Conservation (phyloP, 1,140 invertebrate species). For the Aphis craccivora region DNA sequence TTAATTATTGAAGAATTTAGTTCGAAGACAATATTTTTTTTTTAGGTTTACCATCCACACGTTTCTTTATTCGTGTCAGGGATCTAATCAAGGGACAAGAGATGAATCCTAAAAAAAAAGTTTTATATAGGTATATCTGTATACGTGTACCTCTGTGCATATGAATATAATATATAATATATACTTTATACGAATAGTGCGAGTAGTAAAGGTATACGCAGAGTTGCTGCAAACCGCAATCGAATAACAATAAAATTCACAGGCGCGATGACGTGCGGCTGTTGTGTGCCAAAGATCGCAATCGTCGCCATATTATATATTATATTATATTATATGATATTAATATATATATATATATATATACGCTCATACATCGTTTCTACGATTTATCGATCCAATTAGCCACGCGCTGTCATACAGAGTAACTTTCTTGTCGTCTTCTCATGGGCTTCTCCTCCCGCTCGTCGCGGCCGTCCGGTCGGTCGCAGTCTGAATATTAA, state of each 20-base stretch:
- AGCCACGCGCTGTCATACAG: constrained; percentile 34
- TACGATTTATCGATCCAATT: constrained; percentile 57
- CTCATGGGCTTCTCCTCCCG: constrained; percentile 1
- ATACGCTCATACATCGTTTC: neutral
- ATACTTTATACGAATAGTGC: neutral
- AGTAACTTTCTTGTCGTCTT: constrained; percentile 36
- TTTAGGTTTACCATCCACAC: neutral
- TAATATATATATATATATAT: too few relatives aligned
- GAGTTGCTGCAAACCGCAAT: neutral
- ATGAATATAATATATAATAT: neutral
- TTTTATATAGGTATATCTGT: too few relatives aligned
- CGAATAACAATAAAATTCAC: constrained; percentile 38
- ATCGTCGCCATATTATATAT: constrained; percentile 17
- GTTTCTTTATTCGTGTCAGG: neutral
- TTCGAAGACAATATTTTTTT: neutral
- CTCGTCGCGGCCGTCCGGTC: neutral
- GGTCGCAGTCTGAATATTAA: constrained; percentile 44
- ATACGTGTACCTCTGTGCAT: too few relatives aligned
- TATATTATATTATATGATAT: neutral
- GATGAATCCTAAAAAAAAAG: too few relatives aligned
- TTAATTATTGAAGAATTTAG: constrained; percentile 14
- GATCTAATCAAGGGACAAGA: too few relatives aligned
- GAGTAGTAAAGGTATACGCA: too few relatives aligned
- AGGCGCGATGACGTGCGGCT: neutral
- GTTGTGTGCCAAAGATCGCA: constrained; percentile 53